phyloP scores from a whole-genome alignment of 1,140 invertebrate genomes.

The Drosophila littoralis region DNA sequence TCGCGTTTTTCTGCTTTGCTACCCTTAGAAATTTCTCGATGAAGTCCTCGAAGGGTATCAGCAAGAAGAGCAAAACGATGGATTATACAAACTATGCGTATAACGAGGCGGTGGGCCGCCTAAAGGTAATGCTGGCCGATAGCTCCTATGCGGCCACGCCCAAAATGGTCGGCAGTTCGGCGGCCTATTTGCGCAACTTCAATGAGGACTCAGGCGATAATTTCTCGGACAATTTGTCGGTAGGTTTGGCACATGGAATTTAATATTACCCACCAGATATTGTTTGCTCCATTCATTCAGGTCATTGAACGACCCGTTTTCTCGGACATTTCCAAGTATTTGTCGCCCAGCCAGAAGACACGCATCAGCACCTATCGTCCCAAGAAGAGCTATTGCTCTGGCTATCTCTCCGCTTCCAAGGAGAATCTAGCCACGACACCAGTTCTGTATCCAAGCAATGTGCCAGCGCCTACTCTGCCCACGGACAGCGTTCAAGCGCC shows the following conservation, averaged over 20 bases:
- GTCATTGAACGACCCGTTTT: slow-evolving; percentile 79
- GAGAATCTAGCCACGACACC: slow-evolving; percentile 61
- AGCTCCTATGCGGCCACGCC: slow-evolving; percentile 87
- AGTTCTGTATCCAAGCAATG: slow-evolving; percentile 38
- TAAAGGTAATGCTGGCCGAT: slow-evolving; percentile 90
- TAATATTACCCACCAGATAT: too few species aligned
- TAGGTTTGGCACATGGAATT: slow-evolving; percentile 15
- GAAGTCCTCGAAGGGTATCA: slow-evolving; percentile 76
- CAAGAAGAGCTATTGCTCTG: slow-evolving; percentile 57
- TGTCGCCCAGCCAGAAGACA: slow-evolving; percentile 80
- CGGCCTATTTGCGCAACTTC: slow-evolving; percentile 79
- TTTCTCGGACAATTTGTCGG: slow-evolving; percentile 84
- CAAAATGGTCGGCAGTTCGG: slow-evolving; percentile 56
- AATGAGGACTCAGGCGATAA: slow-evolving; percentile 86
- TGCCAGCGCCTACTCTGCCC: slow-evolving; percentile 28
- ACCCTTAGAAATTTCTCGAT: slow-evolving; percentile 79
- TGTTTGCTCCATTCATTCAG: slow-evolving; percentile 17
- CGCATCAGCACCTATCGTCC: slow-evolving; percentile 64
- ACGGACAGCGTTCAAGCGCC: slow-evolving; percentile 72
- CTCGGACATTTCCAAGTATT: slow-evolving; percentile 84
- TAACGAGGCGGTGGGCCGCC: slow-evolving; percentile 91
- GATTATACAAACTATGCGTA: slow-evolving; percentile 93
- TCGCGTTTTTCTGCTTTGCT: slow-evolving; percentile 14
- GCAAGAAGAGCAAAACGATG: slow-evolving; percentile 86
- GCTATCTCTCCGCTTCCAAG: slow-evolving; percentile 67